Percentiles rank a stretch among this genome's conserved stretches.
phyloP scores from a whole-genome alignment of 2,797 vertebrate genomes.

The Phoebastria nigripes region DNA sequence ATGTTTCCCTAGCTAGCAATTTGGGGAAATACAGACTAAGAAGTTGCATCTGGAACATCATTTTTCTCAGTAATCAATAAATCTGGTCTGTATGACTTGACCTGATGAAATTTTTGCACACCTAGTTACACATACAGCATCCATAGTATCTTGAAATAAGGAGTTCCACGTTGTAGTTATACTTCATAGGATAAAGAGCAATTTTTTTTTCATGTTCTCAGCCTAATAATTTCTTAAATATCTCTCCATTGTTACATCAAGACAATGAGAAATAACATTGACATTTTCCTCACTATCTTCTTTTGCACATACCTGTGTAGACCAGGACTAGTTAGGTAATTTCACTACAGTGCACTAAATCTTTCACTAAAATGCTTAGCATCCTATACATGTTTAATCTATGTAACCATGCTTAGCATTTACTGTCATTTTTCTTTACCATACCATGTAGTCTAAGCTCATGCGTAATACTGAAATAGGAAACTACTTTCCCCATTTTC shows the following conservation, averaged over 20 bases:
- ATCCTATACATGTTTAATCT: background rate
- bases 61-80: background rate
- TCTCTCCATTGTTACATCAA: background rate
- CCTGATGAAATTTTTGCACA: background rate
- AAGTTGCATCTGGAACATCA: background rate
- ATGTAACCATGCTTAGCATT: background rate
- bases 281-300: background rate
- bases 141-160: background rate
- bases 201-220: background rate
- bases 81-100: background rate
- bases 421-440: background rate
- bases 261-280: background rate
- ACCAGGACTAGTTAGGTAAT: background rate
- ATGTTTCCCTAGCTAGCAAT: background rate
- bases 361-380: background rate
- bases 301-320: background rate
- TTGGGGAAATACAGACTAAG: background rate
- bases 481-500: background rate
- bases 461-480: background rate
- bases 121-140: background rate
- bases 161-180: background rate
- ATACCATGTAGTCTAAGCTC: background rate
- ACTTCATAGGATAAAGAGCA: background rate
- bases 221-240: background rate
- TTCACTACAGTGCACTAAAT: background rate